Base-by-base conservation (phyloP, 2,888 invertebrate species). In the Tetanocera ferruginea region DNA sequence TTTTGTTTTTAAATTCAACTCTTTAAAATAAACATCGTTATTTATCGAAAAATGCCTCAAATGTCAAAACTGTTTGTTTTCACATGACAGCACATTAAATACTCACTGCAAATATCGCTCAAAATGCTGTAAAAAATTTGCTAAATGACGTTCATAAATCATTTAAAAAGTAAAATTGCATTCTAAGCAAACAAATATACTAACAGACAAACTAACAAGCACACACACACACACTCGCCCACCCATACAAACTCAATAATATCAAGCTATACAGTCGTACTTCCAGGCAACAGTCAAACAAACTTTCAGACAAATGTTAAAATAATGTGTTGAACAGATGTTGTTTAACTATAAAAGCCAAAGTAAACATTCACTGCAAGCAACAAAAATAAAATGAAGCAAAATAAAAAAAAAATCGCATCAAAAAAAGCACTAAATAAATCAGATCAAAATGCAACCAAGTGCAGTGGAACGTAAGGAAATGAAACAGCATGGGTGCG, bases 121-220 rank as follows among this genome's bases (percentile, higher is more conserved):
- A 3, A 62, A 25, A 28, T 62, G 60, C 25, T 25, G 19, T 62
- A 62, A 72, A 55, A n/a, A 55, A 57, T 11, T 43, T 17, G 25
- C 60, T 9, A 34, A 60, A 72, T 37, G 17, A 23, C 34, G 17
- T 11, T 31, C 62, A 74, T 74, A 51, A 74, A 74, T 74, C 51
- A 64, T 73, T 60, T 23, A 73, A 25, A 49, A 43, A 73, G 31
- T 43, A 17, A 73, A 73, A 73, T 73, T 73, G 73, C 60, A 73
- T 62, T 49, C 74, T 64, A 64, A 62, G 23, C 64, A 74, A 49
- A 64, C 64, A 64, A 9, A 23, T 67, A 28, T 5, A 19, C 28
- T 28, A 25, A 28, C 6, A 31, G 9, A 43, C n/a, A 34, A 19
- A 14, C 5, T 9, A 9, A 14, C 6, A 23, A 37, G 25, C 9